Base-by-base conservation (phyloP, 2,797 vertebrate genomes). In the Myotis myotis region DNA sequence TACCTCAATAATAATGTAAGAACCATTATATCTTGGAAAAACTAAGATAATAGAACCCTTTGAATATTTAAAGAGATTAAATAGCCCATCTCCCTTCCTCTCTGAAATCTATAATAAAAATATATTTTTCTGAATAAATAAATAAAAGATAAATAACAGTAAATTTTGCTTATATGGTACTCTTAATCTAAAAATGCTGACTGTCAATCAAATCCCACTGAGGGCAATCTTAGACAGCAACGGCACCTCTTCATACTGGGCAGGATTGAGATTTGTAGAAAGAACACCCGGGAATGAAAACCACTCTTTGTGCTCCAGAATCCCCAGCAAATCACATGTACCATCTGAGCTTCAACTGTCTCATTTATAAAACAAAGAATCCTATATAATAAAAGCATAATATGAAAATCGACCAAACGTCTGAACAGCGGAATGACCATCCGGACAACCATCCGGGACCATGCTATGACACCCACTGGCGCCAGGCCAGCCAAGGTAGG, bases 61-160 rank as follows among this genome's bases (percentile, higher is more conserved):
- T 83, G 22, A 90, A 91, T 8, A 87, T n/a, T 72, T 68, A 81
- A 76, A 96, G 41, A 93, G 64, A 75, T 53, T 53, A 12, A 80
- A 36, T 53, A 82, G 78, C 12, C 60, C 60, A 62, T 62, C 28
- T 30, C 60, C 28, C 60, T 62, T 62, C 11, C 60, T 30, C 28
- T 62, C 25, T 30, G 28, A 62, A 62, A 62, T 30, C 28, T 62
- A 62, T 62, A 30, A 30, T 62, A 30, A 62, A 62, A 62, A 62
- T 6, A 7, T 62, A 30, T 62, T 62, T 62, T 60, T 13, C 41
- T 44, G 28, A 60, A 60, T 62, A 62, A 62, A 62, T 30, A 62
- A 15, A 62, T 62, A 72, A 96, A n/a, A 93, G 64, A 70, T 53
- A 12, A 80, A 36, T 60, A 82, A 72, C 12, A 41, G 20, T 55